These are phyloP conservation scores for Hipposideros armiger DNA, from an alignment of 2,113 vertebrate genomes.

Conservation along the genomic window DNA sequence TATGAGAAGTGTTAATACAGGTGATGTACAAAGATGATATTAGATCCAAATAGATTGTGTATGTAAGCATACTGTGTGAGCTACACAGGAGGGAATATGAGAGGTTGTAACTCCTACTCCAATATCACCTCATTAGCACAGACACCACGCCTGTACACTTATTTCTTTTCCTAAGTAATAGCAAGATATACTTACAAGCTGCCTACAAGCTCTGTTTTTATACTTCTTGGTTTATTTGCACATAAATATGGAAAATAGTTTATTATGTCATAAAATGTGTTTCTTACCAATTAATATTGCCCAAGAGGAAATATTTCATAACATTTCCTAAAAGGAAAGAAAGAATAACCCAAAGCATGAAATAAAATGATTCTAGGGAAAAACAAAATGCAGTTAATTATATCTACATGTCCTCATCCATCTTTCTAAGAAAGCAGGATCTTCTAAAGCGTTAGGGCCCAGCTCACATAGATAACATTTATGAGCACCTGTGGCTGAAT, in stretches of 20 bases:
- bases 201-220: background rate
- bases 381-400: background rate
- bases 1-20: background rate
- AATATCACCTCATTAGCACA: rapidly evolving
- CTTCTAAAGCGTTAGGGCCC: background rate
- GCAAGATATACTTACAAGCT: background rate
- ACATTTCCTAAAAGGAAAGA: background rate
- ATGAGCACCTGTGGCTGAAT: background rate
- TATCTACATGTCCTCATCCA: too few relatives aligned
- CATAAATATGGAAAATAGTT: slow-evolving; percentile 23
- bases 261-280: background rate
- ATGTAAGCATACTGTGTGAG: rapidly evolving
- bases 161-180: background rate
- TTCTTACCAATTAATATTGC: slow-evolving; percentile 20
- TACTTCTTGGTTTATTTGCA: background rate
- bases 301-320: background rate
- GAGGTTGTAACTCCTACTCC: rapidly evolving
- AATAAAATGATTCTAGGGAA: background rate
- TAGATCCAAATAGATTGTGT: background rate
- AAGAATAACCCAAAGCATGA: background rate
- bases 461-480: rapidly evolving
- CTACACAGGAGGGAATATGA: rapidly evolving
- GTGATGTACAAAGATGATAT: rapidly evolving
- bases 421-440: background rate
- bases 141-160: background rate